phyloP scores from a whole-genome alignment of 2,113 vertebrate species.

The Psittacus erithacus region DNA sequence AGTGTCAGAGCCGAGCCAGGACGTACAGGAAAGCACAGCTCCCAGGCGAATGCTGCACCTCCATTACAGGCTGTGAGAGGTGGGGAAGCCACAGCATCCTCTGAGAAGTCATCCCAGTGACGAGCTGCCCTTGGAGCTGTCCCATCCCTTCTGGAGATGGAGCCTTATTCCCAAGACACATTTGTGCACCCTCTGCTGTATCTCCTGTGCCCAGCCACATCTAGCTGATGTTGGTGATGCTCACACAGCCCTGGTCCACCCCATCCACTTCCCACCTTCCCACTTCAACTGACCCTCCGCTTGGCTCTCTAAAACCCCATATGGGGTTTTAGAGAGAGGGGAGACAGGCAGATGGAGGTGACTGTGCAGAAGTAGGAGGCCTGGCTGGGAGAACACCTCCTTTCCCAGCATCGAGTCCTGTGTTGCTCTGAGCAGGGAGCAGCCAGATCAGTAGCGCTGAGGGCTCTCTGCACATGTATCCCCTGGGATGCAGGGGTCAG shows the following conservation, averaged over 20 bases:
- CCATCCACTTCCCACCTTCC: neutral
- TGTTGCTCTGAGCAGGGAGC: fast-evolving
- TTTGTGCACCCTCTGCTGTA: neutral
- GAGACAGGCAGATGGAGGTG: fast-evolving
- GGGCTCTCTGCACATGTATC: neutral
- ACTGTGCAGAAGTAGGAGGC: too few species aligned
- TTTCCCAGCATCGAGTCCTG: neutral
- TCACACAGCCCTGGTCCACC: neutral
- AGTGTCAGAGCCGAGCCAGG: fast-evolving
- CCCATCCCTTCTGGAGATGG: neutral
- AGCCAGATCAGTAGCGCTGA: neutral
- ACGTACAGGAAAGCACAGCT: neutral
- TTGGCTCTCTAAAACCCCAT: neutral
- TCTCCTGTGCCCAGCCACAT: fast-evolving
- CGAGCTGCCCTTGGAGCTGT: neutral
- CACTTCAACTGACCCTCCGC: neutral
- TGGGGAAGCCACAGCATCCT: neutral
- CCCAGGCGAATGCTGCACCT: fast-evolving
- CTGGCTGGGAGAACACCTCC: neutral
- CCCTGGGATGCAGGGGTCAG: neutral
- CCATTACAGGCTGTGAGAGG: neutral
- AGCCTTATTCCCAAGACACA: neutral
- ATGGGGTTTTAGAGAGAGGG: neutral
- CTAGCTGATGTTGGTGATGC: neutral
- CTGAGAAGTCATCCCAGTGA: neutral